Evolutionary conservation across 2,797 vertebrate species (phyloP).

Genomic region (Myotis myotis): DNA sequence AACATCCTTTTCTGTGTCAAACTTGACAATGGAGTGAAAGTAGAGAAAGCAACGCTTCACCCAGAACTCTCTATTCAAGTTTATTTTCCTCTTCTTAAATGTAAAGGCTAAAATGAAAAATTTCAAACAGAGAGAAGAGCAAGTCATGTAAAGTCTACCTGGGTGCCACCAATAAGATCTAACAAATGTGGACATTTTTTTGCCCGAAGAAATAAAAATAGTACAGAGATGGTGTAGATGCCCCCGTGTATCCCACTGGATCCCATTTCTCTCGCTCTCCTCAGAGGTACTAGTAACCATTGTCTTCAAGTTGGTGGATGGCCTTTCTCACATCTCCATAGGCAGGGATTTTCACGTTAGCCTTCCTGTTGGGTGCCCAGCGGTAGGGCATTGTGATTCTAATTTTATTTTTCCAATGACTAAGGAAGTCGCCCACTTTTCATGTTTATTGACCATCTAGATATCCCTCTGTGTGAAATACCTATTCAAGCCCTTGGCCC

Average conservation of each 20-base stretch:
- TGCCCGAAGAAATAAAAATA: background rate
- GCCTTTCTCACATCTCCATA: background rate
- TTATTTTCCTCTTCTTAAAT: background rate
- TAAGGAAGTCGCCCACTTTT: background rate
- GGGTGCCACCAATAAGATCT: background rate
- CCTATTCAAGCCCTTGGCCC: background rate
- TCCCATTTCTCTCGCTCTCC: no score
- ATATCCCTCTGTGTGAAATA: background rate
- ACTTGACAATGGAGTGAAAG: background rate
- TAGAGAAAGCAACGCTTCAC: background rate
- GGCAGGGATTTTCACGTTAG: background rate
- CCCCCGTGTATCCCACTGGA: rapidly evolving
- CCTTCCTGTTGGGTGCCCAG: background rate
- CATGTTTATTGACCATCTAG: background rate
- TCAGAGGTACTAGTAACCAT: no score
- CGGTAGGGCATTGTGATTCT: rapidly evolving
- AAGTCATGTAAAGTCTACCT: background rate
- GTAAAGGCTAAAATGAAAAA: background rate
- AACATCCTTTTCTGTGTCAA: background rate
- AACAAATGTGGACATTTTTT: background rate
- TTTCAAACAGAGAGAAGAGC: background rate
- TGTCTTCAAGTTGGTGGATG: no score
- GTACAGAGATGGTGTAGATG: rapidly evolving
- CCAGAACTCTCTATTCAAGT: background rate
- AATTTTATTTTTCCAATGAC: background rate